Percentiles rank a stretch among this genome's conserved stretches.
These are phyloP conservation scores for Pteropus alecto DNA, from an alignment of 2,113 vertebrate species.

Conservation along the genomic window DNA sequence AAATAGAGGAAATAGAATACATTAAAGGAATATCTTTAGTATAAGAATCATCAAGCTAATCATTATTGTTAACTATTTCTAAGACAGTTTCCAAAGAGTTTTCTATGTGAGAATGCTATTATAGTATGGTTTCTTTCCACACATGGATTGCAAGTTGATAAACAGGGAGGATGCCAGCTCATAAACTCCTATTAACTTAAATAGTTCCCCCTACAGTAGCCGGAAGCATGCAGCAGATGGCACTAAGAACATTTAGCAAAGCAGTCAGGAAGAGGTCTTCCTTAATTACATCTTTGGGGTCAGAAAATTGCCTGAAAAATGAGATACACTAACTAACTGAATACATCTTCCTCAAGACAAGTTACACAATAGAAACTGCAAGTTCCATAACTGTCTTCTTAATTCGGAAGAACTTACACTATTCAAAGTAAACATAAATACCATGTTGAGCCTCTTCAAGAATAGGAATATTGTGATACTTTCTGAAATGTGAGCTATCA, in stretches of 20 bases:
- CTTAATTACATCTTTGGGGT: constrained; percentile 32
- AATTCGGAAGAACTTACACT: not conserved
- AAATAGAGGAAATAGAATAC: not conserved
- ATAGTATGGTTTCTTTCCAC: not conserved
- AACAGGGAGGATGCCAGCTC: not conserved
- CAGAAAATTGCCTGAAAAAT: constrained; percentile 16
- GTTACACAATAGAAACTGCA: not conserved
- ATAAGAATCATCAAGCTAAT: not conserved
- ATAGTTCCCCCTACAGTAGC: constrained; percentile 61
- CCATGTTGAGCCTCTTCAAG: not conserved
- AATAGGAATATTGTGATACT: not conserved
- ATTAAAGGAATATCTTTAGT: not conserved
- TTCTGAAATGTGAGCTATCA: not conserved
- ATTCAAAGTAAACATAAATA: not conserved
- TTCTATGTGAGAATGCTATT: not conserved
- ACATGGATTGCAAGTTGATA: not conserved
- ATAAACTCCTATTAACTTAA: not conserved
- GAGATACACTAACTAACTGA: not conserved
- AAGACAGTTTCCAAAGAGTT: not conserved
- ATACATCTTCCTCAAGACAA: not conserved
- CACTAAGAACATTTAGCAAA: constrained; percentile 73
- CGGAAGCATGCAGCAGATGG: constrained; percentile 79
- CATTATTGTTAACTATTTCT: not conserved
- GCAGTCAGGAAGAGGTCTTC: constrained; percentile 6
- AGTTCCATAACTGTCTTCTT: not conserved